phyloP scores from a whole-genome alignment of 2,888 invertebrate species.

The Nephrotoma flavescens region DNA sequence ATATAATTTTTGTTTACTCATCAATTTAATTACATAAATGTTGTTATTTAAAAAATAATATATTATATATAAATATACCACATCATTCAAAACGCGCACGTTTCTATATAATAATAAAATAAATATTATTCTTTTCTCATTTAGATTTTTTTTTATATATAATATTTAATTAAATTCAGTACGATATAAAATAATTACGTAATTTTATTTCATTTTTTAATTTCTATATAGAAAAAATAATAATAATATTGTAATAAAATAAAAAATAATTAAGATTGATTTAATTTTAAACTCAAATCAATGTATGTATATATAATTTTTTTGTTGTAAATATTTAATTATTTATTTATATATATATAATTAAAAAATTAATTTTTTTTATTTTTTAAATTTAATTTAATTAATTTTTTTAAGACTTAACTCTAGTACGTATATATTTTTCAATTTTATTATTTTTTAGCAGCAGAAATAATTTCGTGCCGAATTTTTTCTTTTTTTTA shows the following conservation, averaged over 20 bases:
- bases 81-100: neutral
- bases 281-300: neutral
- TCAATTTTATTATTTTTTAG: neutral
- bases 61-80: neutral
- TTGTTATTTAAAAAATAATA: neutral
- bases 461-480: neutral
- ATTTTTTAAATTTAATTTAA: conserved; percentile 8
- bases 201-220: neutral
- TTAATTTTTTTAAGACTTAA: conserved; percentile 23
- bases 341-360: neutral
- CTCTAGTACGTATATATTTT: conserved; percentile 28
- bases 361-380: conserved; percentile 5
- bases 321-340: neutral
- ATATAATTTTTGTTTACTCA: neutral
- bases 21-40: neutral
- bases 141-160: neutral
- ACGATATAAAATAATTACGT: conserved; percentile 1
- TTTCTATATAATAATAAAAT: neutral
- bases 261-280: neutral
- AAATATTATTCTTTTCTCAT: neutral
- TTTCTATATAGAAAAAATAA: neutral
- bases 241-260: neutral
- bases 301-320: neutral
- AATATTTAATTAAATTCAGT: neutral
- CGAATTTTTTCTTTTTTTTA: neutral